Evolutionary conservation across 2,797 vertebrate species (phyloP).

Genomic region (Cheracebus regulus): DNA sequence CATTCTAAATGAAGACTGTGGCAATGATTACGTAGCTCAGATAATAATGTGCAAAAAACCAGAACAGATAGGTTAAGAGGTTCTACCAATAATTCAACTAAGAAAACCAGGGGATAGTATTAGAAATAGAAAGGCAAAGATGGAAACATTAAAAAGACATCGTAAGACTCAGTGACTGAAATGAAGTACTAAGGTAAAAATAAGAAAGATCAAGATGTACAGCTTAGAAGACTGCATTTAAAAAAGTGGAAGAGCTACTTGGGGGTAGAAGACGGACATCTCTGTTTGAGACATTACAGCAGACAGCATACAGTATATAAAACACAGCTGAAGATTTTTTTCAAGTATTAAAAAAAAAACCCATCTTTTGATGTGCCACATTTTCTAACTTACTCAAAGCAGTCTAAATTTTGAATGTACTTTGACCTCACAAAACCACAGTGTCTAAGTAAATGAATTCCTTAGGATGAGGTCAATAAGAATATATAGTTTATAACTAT

Average conservation of each 20-base stretch:
- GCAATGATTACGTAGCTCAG: background rate
- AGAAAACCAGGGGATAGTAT: background rate
- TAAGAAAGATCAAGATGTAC: background rate
- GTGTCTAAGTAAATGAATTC: background rate
- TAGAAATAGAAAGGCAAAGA: background rate
- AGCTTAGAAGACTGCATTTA: background rate
- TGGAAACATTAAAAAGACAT: background rate
- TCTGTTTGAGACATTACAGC: background rate
- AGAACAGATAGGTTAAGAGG: background rate
- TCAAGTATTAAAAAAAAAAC: background rate
- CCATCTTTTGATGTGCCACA: background rate
- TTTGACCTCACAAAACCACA: background rate
- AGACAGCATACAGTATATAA: background rate
- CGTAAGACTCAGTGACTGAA: background rate
- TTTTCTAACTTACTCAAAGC: conserved; percentile 5
- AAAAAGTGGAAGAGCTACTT: background rate
- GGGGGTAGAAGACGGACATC: background rate
- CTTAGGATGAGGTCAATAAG: background rate
- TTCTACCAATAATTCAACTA: background rate
- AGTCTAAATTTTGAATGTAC: background rate
- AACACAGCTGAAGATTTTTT: background rate
- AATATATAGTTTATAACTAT: background rate
- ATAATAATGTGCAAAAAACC: background rate
- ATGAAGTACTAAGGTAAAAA: background rate
- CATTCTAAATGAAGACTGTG: background rate